phyloP scores from a whole-genome alignment of 2,797 vertebrate species.

The Epinephelus awoara region DNA sequence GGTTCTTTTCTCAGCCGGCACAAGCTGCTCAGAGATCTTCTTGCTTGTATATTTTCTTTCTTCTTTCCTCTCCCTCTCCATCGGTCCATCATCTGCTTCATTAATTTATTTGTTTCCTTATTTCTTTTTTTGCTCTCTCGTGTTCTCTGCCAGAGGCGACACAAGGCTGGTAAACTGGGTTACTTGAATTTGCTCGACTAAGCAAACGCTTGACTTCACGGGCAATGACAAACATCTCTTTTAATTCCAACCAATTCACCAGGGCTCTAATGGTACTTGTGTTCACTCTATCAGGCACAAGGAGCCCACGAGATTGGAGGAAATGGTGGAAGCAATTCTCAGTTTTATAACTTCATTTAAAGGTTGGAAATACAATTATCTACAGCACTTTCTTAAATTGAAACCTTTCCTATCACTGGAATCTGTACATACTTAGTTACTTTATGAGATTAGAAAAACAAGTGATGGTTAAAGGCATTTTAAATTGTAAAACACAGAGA shows the following conservation, averaged over 20 bases:
- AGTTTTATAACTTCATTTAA: constrained; percentile 47
- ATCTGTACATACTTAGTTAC: constrained; percentile 49
- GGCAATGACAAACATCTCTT: constrained; percentile 49
- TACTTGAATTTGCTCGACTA: constrained; percentile 28
- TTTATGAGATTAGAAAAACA: constrained; percentile 28
- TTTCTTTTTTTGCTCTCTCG: not conserved
- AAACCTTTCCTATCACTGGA: constrained; percentile 31
- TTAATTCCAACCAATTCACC: constrained; percentile 55
- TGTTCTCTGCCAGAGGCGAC: constrained; percentile 24
- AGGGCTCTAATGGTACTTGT: constrained; percentile 31
- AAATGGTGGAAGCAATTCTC: constrained; percentile 4
- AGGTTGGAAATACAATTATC: constrained; percentile 49
- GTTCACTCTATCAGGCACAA: constrained; percentile 39
- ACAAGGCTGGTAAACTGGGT: not conserved
- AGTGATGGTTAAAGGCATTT: constrained; percentile 27
- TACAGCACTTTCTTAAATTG: constrained; percentile 37
- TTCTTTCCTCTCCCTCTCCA: not conserved
- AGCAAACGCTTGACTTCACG: constrained; percentile 49
- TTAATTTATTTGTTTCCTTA: constrained; percentile 16
- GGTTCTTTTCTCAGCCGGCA: constrained; percentile 50
- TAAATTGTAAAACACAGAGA: constrained; percentile 29
- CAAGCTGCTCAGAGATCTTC: constrained; percentile 41
- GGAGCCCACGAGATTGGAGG: constrained; percentile 32
- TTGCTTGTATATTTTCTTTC: not conserved
- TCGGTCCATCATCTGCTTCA: constrained; percentile 21